These are phyloP conservation scores for Microcebus tavaratra DNA, from an alignment of 2,113 vertebrate genomes.

Conservation along the genomic window DNA sequence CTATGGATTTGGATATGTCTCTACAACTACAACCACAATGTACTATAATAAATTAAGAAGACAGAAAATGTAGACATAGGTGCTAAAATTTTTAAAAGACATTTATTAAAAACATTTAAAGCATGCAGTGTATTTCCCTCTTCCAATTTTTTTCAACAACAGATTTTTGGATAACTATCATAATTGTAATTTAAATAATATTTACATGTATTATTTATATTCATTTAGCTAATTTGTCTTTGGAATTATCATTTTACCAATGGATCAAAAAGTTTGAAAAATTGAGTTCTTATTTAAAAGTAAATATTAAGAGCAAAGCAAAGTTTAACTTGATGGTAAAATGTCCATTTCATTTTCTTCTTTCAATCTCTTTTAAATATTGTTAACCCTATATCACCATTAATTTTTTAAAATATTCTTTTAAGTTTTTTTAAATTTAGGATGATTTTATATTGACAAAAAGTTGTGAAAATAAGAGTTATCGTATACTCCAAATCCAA, in stretches of 20 bases:
- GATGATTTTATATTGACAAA: not conserved
- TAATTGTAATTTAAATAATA: not conserved
- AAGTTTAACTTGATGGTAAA: not conserved
- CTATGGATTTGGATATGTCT: not conserved
- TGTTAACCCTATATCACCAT: not conserved
- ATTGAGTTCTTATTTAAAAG: not conserved
- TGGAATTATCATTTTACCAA: not conserved
- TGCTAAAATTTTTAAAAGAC: not conserved
- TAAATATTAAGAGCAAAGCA: not conserved
- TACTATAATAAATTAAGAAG: not conserved
- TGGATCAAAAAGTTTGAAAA: not conserved
- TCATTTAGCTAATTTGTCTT: not conserved
- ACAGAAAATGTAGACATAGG: not conserved
- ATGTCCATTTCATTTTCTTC: not conserved
- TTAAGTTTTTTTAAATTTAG: not conserved
- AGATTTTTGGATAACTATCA: not conserved
- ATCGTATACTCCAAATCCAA: not conserved
- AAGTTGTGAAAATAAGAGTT: not conserved
- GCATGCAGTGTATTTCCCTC: not conserved
- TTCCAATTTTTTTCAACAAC: not conserved
- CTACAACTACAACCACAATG: not conserved
- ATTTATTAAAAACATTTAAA: not conserved
- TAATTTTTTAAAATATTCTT: not conserved
- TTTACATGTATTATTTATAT: conserved; percentile 1
- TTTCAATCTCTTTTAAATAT: not conserved